phyloP scores from a whole-genome alignment of 2,113 vertebrate genomes.

The Trogon surrucura region DNA sequence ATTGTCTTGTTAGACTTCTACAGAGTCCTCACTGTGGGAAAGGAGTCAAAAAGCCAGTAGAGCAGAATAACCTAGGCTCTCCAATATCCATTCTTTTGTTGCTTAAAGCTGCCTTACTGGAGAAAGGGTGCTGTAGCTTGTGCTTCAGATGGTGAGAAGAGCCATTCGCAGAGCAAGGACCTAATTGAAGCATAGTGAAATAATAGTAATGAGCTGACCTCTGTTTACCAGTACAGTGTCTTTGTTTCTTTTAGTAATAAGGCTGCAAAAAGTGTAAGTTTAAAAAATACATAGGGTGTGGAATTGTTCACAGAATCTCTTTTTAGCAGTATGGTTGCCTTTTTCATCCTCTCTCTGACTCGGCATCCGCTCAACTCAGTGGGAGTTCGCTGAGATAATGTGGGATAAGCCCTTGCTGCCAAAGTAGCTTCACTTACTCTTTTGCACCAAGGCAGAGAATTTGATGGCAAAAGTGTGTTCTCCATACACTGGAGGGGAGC shows the following conservation, averaged over 20 bases:
- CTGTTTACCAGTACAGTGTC: not conserved
- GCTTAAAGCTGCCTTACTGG: slow-evolving; percentile 36
- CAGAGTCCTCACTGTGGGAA: slow-evolving; percentile 79
- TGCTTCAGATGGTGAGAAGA: not conserved
- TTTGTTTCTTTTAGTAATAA: not conserved
- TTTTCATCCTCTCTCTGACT: not conserved
- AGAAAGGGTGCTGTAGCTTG: slow-evolving; percentile 11
- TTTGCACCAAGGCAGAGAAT: not conserved
- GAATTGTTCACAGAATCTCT: not conserved
- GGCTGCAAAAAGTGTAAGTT: not conserved
- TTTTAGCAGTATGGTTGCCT: not conserved
- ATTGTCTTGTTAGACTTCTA: slow-evolving; percentile 53
- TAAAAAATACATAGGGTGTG: not conserved
- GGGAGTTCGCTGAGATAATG: not conserved
- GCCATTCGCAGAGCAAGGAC: not conserved
- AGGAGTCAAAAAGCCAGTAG: slow-evolving; percentile 73
- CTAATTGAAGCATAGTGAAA: slow-evolving; percentile 37
- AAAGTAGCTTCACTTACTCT: not conserved
- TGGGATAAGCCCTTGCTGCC: not conserved
- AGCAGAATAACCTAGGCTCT: slow-evolving; percentile 82
- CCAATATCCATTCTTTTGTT: slow-evolving; percentile 73
- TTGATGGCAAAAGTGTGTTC: not conserved
- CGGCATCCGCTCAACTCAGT: not conserved
- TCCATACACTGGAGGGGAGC: not conserved
- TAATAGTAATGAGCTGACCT: not conserved